These are phyloP conservation scores for Ichneumoninae sp. DNA, from an alignment of 2,888 invertebrate genomes.

Conservation along the genomic window DNA sequence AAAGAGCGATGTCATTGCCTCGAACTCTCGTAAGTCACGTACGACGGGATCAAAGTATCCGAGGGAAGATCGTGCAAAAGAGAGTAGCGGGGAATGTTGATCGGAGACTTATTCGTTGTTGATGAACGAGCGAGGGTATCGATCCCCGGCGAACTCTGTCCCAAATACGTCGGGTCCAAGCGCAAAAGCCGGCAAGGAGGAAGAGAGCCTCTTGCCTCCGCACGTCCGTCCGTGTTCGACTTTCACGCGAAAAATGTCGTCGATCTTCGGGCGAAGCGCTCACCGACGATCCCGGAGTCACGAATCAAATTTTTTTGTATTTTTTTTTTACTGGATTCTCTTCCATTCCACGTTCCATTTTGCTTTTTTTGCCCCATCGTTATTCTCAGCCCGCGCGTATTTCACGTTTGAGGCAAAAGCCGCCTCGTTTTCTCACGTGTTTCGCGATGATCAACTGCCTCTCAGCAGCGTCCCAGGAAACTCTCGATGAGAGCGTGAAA, in stretches of 20 bases:
- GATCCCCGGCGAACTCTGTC: constrained; percentile 62
- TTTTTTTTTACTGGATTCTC: background rate
- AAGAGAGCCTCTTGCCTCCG: constrained; percentile 21
- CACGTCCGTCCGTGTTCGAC: constrained; percentile 62
- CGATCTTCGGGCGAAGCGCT: constrained; percentile 48
- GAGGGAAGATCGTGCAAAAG: constrained; percentile 12
- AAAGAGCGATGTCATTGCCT: background rate
- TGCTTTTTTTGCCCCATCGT: background rate
- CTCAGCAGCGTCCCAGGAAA: background rate
- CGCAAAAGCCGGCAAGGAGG: constrained; percentile 23
- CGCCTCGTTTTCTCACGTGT: constrained; percentile 1
- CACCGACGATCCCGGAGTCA: constrained; percentile 25
- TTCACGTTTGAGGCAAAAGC: background rate
- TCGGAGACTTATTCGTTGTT: constrained; percentile 41
- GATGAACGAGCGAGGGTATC: constrained; percentile 57
- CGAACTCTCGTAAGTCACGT: background rate
- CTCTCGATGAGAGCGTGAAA: constrained; percentile 3
- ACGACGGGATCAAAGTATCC: background rate
- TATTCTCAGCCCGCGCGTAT: background rate
- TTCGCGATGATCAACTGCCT: background rate
- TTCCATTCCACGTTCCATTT: background rate
- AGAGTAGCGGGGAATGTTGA: constrained; percentile 11
- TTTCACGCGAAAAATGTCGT: constrained; percentile 69
- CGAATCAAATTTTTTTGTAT: constrained; percentile 52
- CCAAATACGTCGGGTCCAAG: constrained; percentile 61